Percentiles rank a stretch among this genome's conserved stretches.
phyloP scores from a whole-genome alignment of 2,113 vertebrate genomes.

The Sapayoa aenigma region DNA sequence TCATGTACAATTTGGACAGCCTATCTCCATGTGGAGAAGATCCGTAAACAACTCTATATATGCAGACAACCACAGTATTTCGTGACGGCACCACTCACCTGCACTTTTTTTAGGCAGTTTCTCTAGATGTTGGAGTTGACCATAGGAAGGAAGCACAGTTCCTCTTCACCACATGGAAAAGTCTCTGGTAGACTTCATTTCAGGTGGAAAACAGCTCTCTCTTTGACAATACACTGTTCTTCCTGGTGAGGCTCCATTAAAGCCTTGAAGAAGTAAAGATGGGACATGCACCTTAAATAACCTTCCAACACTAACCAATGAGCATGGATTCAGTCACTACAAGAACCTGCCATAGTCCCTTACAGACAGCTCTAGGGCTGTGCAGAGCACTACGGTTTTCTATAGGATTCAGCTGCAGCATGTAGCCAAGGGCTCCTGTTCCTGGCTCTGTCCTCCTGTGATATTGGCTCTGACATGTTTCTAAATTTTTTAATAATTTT shows the following conservation, averaged over 20 bases:
- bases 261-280: background rate
- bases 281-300: background rate
- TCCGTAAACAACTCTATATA: background rate
- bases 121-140: background rate
- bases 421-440: background rate
- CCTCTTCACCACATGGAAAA: accelerated
- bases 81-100: background rate
- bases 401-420: accelerated
- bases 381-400: background rate
- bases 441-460: accelerated
- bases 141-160: background rate
- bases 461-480: background rate
- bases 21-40: background rate
- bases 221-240: background rate
- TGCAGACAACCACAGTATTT: background rate
- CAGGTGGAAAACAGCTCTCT: background rate
- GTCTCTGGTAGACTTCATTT: background rate
- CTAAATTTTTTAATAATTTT: background rate
- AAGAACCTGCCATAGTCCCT: background rate
- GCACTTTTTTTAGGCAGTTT: background rate
- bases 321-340: background rate
- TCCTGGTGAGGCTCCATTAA: background rate
- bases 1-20: background rate
- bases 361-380: background rate
- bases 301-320: accelerated